phyloP scores from a whole-genome alignment of 2,113 vertebrate genomes.

The Apistogramma diplotaenia region DNA sequence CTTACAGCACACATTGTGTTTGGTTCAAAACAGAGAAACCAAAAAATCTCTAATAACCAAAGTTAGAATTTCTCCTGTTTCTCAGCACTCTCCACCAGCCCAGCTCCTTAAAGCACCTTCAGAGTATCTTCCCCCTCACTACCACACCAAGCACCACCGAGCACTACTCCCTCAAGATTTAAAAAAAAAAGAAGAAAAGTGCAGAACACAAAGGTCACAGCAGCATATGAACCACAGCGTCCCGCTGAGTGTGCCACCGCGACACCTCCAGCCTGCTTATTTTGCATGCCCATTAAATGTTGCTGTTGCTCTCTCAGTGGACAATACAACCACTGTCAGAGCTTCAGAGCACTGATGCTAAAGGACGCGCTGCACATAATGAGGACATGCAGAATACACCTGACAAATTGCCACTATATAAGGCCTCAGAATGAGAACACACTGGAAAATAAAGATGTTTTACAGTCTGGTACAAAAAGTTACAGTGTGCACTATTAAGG shows the following conservation, averaged over 20 bases:
- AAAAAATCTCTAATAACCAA: background rate
- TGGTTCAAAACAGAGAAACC: background rate
- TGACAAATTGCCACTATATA: background rate
- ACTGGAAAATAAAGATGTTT: background rate
- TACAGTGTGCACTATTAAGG: background rate
- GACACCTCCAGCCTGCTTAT: background rate
- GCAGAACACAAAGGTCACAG: background rate
- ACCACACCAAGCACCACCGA: background rate
- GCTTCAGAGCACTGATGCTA: background rate
- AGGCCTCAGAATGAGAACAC: too few relatives aligned
- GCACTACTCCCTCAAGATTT: background rate
- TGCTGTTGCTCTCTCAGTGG: background rate
- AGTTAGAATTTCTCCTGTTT: background rate
- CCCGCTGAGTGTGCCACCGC: background rate
- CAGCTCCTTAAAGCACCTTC: background rate
- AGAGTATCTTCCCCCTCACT: background rate
- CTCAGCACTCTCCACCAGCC: background rate
- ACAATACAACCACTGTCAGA: background rate
- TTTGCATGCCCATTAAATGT: background rate
- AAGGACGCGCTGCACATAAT: background rate
- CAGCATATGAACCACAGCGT: background rate
- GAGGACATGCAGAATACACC: background rate
- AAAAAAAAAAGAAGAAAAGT: background rate
- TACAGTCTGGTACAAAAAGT: background rate
- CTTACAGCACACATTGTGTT: background rate